phyloP scores from a whole-genome alignment of 2,888 invertebrate species.

The Stenolophus ochropezus region DNA sequence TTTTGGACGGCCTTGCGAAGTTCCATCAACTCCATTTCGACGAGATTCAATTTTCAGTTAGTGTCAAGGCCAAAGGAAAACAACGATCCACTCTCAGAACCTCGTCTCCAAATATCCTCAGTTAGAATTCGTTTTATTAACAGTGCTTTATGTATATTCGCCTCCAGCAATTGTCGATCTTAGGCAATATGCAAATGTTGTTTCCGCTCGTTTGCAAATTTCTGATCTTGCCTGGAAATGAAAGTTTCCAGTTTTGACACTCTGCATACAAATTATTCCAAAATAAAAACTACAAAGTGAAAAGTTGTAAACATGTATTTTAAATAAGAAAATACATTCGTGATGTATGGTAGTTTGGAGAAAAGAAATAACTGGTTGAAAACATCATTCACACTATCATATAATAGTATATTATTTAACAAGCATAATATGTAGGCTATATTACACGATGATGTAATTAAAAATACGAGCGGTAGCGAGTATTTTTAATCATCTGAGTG shows the following conservation, averaged over 20 bases:
- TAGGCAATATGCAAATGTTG: constrained; percentile 11
- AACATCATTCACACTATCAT: no score
- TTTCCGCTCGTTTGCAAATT: constrained; percentile 18
- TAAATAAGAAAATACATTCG: no score
- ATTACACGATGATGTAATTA: no score
- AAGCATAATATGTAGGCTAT: no score
- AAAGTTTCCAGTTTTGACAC: not conserved
- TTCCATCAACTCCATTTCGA: constrained; percentile 25
- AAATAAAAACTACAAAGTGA: not conserved
- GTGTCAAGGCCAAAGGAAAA: constrained; percentile 17
- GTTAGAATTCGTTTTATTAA: constrained; percentile 39
- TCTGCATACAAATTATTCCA: not conserved
- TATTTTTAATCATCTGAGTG: no score
- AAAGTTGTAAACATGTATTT: no score
- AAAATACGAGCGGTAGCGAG: no score
- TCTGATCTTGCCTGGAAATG: not conserved
- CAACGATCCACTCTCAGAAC: constrained; percentile 2
- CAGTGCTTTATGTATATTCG: constrained; percentile 35
- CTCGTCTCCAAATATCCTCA: not conserved
- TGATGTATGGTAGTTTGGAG: no score
- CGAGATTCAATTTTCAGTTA: constrained; percentile 36
- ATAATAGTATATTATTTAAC: no score
- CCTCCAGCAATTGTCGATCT: constrained; percentile 13
- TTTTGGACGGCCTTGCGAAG: constrained; percentile 5
- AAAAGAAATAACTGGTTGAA: no score